Evolutionary conservation across 1,140 invertebrate species (phyloP), one percentile per base, ranked within the genome.

Genomic region (Eciton burchellii): DNA sequence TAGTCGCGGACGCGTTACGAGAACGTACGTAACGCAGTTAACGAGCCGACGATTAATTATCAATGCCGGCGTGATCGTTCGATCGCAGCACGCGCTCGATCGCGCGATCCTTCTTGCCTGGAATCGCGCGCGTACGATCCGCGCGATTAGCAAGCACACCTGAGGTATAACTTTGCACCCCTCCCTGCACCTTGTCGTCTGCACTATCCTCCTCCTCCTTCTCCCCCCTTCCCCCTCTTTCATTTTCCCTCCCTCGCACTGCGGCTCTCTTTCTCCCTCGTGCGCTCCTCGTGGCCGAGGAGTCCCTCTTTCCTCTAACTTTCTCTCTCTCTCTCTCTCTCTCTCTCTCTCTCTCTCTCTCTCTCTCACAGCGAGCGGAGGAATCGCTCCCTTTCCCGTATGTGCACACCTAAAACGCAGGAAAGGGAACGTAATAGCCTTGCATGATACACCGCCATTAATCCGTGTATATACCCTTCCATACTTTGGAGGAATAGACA

Each of bases 401-500:
- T 81, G 66, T 68, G 83, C 59, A 71, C 86, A 72, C 57, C 86
- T 88, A 85, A 87, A 88, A 88, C 87, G 87, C 87, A 88, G 86
- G 86, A 88, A 88, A 88, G 87, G 86, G 87, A 88, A 88, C 74
- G 90, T 91, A 92, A 92, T 92, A 91, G 90, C 89, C 89, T 91
- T 84, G 90, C 90, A 92, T 91, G 91, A 90, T 89, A 86, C 86
- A 87, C 83, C 63, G 85, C 88, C 91, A 92, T 92, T 92, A 92
- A 92, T 92, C 88, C 85, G 77, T 68, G 82, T 82, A 83, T 85
- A 85, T 88, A 89, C 63, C 85, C 89, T 88, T 90, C 88, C 87
- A 90, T 91, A 91, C 88, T 91, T 91, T 86, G 86, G 85, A 89
- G 90, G 87, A 91, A 91, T 90, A 90, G 90, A 91, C 90, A 91